Evolutionary conservation across 1,140 invertebrate genomes (phyloP).

Genomic region (Rhysida immarginata): DNA sequence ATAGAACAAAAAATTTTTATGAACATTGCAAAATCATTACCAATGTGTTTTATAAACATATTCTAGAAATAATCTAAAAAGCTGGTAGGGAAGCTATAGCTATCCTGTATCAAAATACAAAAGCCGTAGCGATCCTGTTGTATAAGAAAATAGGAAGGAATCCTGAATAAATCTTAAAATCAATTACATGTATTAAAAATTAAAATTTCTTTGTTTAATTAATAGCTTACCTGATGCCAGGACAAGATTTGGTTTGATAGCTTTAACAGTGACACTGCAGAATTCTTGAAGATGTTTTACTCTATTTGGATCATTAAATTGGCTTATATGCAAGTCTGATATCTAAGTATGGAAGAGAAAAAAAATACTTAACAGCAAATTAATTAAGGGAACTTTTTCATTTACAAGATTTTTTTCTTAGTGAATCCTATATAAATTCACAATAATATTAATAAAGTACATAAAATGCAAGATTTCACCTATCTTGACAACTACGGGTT

Average conservation of each 20-base stretch:
- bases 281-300: slow-evolving; percentile 64
- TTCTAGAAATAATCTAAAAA: too few species aligned
- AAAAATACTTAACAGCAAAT: slow-evolving; percentile 11
- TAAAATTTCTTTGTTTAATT: too few species aligned
- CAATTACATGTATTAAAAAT: too few species aligned
- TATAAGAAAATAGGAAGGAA: too few species aligned
- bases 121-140: not conserved
- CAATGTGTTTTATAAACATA: too few species aligned
- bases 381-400: slow-evolving; percentile 8
- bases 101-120: not conserved
- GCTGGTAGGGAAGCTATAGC: not conserved
- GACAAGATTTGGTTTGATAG: slow-evolving; percentile 62
- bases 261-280: slow-evolving; percentile 53
- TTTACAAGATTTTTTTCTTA: not conserved
- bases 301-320: slow-evolving; percentile 57
- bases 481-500: too few species aligned
- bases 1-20: too few species aligned
- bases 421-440: too few species aligned
- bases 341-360: slow-evolving; percentile 41
- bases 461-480: too few species aligned
- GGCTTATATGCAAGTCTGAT: slow-evolving; percentile 77
- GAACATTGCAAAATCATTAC: too few species aligned
- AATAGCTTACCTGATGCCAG: slow-evolving; percentile 51
- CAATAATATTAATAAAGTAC: too few species aligned
- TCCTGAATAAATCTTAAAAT: too few species aligned